Evolutionary conservation across 2,113 vertebrate species (phyloP).

Genomic region (Probosciger aterrimus): DNA sequence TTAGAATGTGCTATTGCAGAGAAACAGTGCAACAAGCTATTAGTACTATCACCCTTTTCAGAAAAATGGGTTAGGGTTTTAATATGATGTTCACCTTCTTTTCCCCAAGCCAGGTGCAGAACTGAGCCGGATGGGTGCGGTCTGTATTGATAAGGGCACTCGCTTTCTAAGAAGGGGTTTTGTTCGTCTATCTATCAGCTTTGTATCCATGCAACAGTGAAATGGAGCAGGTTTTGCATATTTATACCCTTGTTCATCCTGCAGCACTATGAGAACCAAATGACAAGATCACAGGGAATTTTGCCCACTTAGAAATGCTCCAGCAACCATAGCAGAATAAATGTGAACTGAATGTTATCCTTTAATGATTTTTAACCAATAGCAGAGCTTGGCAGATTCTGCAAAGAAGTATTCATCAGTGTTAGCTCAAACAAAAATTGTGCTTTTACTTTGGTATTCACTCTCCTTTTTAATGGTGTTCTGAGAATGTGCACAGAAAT

Average conservation of each 20-base stretch:
- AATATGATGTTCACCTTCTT: background rate
- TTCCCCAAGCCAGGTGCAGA: background rate
- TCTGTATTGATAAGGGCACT: constrained; percentile 16
- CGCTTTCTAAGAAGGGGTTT: constrained; percentile 46
- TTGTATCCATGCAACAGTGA: constrained; percentile 53
- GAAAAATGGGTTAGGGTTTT: background rate
- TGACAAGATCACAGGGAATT: constrained; percentile 50
- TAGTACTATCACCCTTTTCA: background rate
- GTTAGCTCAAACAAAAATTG: background rate
- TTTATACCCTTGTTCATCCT: constrained; percentile 60
- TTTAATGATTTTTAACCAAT: constrained; percentile 22
- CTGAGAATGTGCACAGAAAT: background rate
- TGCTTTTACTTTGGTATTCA: background rate
- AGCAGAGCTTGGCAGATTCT: background rate
- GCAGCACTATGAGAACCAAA: constrained; percentile 32
- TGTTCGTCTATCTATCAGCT: constrained; percentile 62
- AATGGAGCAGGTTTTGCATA: constrained; percentile 62
- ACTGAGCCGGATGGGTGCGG: constrained; percentile 36
- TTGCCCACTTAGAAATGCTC: constrained; percentile 55
- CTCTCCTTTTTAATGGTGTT: background rate
- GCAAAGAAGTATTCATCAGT: background rate
- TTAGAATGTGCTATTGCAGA: background rate
- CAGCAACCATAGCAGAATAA: constrained; percentile 7
- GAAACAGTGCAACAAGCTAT: background rate
- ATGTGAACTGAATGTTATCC: background rate